phyloP scores from a whole-genome alignment of 1,140 invertebrate genomes.

The Drosophila mauritiana region DNA sequence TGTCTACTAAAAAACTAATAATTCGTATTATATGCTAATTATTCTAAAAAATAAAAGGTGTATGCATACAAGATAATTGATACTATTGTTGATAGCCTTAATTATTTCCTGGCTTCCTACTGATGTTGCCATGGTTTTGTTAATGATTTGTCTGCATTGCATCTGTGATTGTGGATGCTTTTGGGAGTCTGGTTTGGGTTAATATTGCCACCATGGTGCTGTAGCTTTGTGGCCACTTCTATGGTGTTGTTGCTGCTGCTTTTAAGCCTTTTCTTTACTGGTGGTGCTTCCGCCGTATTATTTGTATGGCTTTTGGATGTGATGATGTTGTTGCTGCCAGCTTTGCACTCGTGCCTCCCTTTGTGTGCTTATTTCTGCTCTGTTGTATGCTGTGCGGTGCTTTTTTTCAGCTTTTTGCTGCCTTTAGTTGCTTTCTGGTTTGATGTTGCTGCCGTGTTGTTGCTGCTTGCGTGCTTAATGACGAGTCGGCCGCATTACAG shows the following conservation, averaged over 20 bases:
- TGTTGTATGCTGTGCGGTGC: neutral
- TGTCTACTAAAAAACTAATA: no score
- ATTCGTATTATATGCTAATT: no score
- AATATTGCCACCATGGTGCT: neutral
- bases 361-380: neutral
- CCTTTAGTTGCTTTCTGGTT: neutral
- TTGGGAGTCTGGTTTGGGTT: neutral
- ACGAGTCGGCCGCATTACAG: conserved; percentile 75
- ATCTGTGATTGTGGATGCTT: neutral
- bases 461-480: conserved; percentile 72
- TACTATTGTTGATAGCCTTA: no score
- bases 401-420: conserved; percentile 20
- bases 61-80: no score
- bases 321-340: neutral
- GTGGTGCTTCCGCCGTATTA: neutral
- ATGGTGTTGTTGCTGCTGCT: neutral
- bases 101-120: neutral
- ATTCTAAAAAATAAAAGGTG: no score
- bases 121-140: neutral
- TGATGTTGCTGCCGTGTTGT: conserved; percentile 49
- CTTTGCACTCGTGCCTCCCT: conserved; percentile 1
- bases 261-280: neutral
- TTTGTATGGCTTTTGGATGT: neutral
- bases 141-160: neutral
- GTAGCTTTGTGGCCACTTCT: no score